These are phyloP conservation scores for Aphrocallistes beatrix DNA, from an alignment of 37 sponge, comb jelly and placozoan genomes.

Conservation along the genomic window DNA sequence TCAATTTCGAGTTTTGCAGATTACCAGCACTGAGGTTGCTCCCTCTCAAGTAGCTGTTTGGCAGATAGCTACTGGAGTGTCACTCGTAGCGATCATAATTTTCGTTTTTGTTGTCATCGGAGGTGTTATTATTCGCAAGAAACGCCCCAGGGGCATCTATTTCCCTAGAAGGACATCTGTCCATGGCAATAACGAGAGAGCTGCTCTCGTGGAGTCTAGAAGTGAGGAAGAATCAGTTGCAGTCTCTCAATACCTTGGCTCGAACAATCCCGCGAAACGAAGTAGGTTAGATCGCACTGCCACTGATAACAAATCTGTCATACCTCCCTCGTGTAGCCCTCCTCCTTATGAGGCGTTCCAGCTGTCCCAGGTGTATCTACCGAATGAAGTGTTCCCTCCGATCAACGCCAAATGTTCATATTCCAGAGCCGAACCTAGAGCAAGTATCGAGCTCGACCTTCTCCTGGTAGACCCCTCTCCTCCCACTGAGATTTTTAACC, in stretches of 20 bases:
- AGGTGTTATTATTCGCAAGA: background rate
- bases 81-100: background rate
- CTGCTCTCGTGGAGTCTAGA: background rate
- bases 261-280: too few species aligned
- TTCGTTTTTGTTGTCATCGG: background rate
- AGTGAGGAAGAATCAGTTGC: background rate
- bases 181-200: background rate
- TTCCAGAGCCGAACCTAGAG: background rate
- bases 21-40: background rate
- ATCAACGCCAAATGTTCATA: too few species aligned
- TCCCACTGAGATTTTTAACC: background rate
- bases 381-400: background rate
- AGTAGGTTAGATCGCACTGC: too few species aligned
- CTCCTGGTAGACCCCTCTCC: background rate
- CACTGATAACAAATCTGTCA: too few species aligned
- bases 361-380: background rate
- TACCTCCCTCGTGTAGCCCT: too few species aligned
- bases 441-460: background rate
- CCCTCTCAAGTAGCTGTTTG: background rate
- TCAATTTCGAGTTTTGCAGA: background rate
- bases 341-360: slow-evolving; percentile 5
- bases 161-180: background rate
- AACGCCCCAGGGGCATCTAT: background rate
- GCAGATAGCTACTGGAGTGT: background rate
- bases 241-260: background rate